These are phyloP conservation scores for Apomyelois bistriatella DNA, from an alignment of 2,888 invertebrate genomes.

Conservation along the genomic window DNA sequence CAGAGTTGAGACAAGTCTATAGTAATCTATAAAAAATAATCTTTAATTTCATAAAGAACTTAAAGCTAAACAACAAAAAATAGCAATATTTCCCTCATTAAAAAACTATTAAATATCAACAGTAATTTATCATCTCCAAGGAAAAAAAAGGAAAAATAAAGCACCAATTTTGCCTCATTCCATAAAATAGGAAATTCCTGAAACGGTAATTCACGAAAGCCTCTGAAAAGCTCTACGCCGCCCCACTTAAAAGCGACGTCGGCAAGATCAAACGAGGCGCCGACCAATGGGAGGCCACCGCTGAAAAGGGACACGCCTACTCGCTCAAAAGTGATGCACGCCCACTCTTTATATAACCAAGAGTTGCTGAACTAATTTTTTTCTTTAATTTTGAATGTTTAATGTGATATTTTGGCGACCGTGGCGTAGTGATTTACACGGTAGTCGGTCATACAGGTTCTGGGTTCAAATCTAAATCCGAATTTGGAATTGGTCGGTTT, in stretches of 20 bases:
- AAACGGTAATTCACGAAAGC: constrained; percentile 33
- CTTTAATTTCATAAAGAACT: too few species aligned
- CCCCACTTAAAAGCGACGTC: constrained; percentile 60
- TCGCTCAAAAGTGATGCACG: constrained; percentile 66
- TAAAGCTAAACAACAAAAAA: too few species aligned
- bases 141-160: too few species aligned
- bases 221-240: constrained; percentile 62
- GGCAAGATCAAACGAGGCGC: constrained; percentile 42
- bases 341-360: constrained; percentile 21
- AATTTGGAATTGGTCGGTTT: too few species aligned
- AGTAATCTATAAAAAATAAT: too few species aligned
- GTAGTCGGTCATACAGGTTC: too few species aligned
- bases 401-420: background rate
- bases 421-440: too few species aligned
- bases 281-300: constrained; percentile 54
- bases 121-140: too few species aligned
- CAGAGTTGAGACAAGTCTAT: too few species aligned
- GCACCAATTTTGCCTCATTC: constrained; percentile 18
- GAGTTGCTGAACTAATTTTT: background rate
- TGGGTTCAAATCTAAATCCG: too few species aligned
- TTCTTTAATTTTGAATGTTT: background rate
- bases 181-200: constrained; percentile 37
- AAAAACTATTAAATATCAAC: too few species aligned
- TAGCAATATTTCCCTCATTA: too few species aligned
- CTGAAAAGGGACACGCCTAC: constrained; percentile 75